Conservation (phyloP, 1,140 invertebrate genomes). For the Vanessa atalanta region DNA sequence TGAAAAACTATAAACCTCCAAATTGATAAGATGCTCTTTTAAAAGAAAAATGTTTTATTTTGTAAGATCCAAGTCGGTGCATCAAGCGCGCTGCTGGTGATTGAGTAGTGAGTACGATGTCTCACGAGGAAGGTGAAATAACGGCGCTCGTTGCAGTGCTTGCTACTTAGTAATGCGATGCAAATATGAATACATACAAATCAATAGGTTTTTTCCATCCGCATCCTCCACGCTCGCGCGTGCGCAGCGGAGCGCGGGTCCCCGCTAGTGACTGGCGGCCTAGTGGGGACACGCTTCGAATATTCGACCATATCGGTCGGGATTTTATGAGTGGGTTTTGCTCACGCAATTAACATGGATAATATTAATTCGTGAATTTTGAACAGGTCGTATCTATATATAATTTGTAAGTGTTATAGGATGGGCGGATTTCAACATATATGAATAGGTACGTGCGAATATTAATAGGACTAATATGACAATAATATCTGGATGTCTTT, state of each 20-base stretch:
- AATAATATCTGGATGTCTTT: too few species aligned
- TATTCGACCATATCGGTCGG: neutral
- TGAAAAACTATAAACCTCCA: too few species aligned
- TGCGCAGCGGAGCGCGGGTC: conserved; percentile 11
- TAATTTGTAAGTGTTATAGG: too few species aligned
- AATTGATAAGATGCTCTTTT: too few species aligned
- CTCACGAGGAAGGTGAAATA: neutral
- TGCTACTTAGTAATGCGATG: neutral
- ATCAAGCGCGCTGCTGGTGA: neutral
- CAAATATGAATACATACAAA: conserved; percentile 8
- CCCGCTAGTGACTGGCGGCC: conserved; percentile 1
- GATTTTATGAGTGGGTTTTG: neutral
- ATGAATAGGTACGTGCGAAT: too few species aligned
- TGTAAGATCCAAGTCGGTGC: too few species aligned
- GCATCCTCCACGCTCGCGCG: conserved; percentile 20
- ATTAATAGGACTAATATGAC: too few species aligned
- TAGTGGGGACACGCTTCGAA: conserved; percentile 11
- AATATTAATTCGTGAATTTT: too few species aligned
- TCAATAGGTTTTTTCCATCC: conserved; percentile 17
- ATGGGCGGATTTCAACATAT: too few species aligned
- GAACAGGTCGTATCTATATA: too few species aligned
- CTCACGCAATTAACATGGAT: too few species aligned
- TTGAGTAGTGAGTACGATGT: neutral
- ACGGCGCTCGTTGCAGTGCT: neutral
- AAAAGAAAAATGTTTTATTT: too few species aligned